Conservation (phyloP, 2,113 vertebrate species). For the Poecilia latipinna region DNA sequence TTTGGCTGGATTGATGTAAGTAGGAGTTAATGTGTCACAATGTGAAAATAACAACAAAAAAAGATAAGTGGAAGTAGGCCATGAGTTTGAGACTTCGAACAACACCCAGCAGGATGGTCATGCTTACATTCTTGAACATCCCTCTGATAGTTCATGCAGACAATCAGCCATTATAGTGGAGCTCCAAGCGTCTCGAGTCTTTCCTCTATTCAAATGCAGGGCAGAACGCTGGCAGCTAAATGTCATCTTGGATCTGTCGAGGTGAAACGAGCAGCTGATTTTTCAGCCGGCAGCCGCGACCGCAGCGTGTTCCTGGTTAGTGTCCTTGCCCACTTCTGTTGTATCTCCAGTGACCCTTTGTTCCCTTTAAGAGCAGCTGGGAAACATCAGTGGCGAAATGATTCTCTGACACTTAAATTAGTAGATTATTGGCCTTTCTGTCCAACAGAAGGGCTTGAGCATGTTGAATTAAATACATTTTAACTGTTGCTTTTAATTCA, state of each 20-base stretch:
- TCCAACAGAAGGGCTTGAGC: background rate
- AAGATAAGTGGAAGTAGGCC: constrained; percentile 6
- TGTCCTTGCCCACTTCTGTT: background rate
- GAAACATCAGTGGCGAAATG: background rate
- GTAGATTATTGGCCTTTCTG: background rate
- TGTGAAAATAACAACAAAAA: background rate
- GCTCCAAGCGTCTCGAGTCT: background rate
- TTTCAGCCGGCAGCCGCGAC: background rate
- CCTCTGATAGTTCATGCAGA: constrained; percentile 12
- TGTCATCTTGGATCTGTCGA: constrained; percentile 35
- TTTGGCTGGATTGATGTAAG: constrained; percentile 16
- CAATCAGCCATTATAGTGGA: constrained; percentile 21
- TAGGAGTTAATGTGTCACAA: constrained; percentile 6
- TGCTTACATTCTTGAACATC: constrained; percentile 30
- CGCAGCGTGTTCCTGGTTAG: constrained; percentile 9
- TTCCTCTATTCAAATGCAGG: background rate
- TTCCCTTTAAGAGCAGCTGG: background rate
- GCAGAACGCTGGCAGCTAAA: constrained; percentile 23
- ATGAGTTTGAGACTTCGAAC: background rate
- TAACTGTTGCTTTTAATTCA: too few relatives aligned
- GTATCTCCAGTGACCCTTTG: background rate
- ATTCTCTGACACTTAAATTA: background rate
- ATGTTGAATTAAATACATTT: background rate
- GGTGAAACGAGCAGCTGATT: constrained; percentile 31
- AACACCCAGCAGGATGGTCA: constrained; percentile 7